Evolutionary conservation across 2,113 vertebrate genomes (phyloP), one percentile per base, ranked within the genome.

Genomic region (Axis porcinus): DNA sequence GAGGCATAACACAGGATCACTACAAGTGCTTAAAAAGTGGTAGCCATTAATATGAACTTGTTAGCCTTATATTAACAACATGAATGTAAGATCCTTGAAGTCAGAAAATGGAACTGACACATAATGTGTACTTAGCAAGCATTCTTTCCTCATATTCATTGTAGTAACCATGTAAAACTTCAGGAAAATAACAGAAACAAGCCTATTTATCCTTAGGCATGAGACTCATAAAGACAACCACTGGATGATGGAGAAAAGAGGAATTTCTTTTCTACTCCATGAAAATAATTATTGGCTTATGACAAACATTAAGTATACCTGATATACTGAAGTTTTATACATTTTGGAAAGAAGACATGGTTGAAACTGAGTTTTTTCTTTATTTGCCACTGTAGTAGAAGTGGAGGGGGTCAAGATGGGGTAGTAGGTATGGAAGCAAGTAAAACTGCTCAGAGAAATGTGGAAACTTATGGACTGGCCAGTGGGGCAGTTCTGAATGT

Each of bases 201-300:
- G 3, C 52, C 19, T 52, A 33, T 33, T 92, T 90, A 76, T 85
- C 19, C 11, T 40, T 86, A 78, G 14, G 74, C 4, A n/a, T 40
- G 6, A 43, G 40, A 76, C 33, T 67, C 43, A 84, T 62, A 70
- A 78, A 94, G n/a, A 58, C 6, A 95, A 70, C 27, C 27, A 85
- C 27, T 83, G n/a, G 23, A 84, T 78, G 25, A 89, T 52, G 52
- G 36, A 47, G 50, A 76, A 95, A 58, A 88, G 23, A 50, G 21
- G 23, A 78, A 64, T 93, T 93, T 67, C 33, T 89, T 93, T 92
- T 57, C 86, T 92, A 85, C 11, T 15, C 40, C 43, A 54, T 91
- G n/a, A 87, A 88, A 95, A 91, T 95, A 4, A 88, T 60, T 97
- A 81, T 50, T 96, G 54, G 10, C 54, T 98, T 96, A 47, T 90